Conservation (phyloP, 2,113 vertebrate genomes). For the Vidua macroura region DNA sequence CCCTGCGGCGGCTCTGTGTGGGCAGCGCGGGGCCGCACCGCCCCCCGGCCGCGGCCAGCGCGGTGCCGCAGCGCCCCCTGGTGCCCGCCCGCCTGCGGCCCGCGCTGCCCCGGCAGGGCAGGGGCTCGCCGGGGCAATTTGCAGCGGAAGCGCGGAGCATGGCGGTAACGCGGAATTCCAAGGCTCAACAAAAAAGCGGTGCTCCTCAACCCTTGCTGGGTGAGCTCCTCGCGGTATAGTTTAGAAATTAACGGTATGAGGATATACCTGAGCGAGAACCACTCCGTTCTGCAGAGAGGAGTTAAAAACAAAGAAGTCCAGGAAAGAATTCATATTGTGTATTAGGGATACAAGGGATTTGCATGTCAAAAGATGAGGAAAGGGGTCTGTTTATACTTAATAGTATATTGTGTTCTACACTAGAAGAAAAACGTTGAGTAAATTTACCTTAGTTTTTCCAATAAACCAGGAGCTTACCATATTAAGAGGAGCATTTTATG, state of each 20-base stretch:
- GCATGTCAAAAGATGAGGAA: neutral
- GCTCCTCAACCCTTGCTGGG: neutral
- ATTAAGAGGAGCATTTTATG: neutral
- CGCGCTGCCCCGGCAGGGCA: accelerated
- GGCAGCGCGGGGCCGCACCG: neutral
- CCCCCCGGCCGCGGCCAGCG: too few species aligned
- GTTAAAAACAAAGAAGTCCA: neutral
- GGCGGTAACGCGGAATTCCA: neutral
- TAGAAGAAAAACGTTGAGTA: neutral
- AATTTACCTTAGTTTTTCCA: neutral
- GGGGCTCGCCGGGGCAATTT: neutral
- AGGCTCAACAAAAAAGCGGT: neutral
- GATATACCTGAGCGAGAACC: neutral
- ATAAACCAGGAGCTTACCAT: neutral
- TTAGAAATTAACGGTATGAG: neutral
- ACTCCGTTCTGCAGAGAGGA: neutral
- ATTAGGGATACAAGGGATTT: neutral
- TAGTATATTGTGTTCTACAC: neutral
- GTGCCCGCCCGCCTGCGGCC: neutral
- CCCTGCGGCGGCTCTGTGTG: accelerated
- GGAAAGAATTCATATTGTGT: neutral
- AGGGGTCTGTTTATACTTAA: neutral
- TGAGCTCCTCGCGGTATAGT: accelerated
- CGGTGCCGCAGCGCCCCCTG: conserved; percentile 43
- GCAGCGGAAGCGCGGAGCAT: neutral